These are phyloP conservation scores for Fragum fragum DNA, from an alignment of 2,888 invertebrate genomes.

Conservation along the genomic window DNA sequence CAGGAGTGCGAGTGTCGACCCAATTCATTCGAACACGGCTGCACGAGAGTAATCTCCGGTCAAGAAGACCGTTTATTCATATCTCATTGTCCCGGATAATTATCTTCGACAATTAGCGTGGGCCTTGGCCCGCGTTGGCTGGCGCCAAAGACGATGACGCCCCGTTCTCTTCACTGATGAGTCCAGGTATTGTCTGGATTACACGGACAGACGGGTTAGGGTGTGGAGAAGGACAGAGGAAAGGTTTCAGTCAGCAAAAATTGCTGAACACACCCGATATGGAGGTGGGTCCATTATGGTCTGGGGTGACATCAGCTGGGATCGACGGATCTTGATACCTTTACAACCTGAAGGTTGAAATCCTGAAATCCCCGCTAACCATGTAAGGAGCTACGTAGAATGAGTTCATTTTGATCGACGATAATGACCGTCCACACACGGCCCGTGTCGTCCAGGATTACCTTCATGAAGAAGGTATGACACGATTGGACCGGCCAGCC, in stretches of 20 bases:
- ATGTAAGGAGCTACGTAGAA: no score
- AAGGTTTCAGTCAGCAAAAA: not conserved
- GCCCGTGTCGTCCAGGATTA: no score
- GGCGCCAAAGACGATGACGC: not conserved
- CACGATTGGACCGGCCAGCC: no score
- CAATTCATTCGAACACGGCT: not conserved
- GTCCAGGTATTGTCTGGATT: not conserved
- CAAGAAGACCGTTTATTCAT: not conserved
- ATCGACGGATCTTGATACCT: not conserved
- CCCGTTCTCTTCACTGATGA: not conserved
- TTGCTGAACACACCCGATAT: not conserved
- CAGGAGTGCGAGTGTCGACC: not conserved
- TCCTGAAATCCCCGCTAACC: no score
- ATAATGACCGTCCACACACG: no score
- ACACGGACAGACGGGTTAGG: not conserved
- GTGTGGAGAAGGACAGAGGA: constrained; percentile 2
- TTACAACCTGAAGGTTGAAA: no score
- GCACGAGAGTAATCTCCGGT: not conserved
- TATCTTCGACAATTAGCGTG: not conserved
- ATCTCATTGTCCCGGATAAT: not conserved
- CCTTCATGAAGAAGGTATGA: no score
- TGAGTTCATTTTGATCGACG: no score
- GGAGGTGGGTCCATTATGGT: not conserved
- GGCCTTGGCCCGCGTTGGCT: not conserved
- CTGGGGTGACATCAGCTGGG: not conserved